Evolutionary conservation across 1,140 invertebrate genomes (phyloP), one percentile per base, ranked within the genome.

Genomic region (Psix sp.): DNA sequence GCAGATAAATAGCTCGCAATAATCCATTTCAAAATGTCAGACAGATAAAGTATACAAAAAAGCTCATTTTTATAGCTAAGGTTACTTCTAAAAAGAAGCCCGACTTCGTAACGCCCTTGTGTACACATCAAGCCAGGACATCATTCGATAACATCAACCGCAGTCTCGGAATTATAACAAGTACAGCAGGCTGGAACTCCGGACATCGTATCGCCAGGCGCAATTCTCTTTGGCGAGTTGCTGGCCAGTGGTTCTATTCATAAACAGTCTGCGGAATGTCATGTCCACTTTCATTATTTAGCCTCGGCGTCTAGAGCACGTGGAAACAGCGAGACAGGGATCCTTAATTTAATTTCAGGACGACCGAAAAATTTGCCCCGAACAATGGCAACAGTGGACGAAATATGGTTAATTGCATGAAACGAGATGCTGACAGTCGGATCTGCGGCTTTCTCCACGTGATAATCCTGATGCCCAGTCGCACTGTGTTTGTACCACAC

Each of bases 391-490:
- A 51, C 63, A 26, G 39, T 54, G 48, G 51, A 67, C 63, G 68
- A 72, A 59, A 72, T 65, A 72, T 59, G 49, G 68, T 63, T 72
- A 72, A 72, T 72, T 72, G 68, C 38, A 24, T 26, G 38, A 63
- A 71, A 71, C 67, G 43, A 72, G 68, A 59, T 42, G 45, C 59
- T 63, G 59, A 72, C 68, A 72, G 45, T 52, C 51, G 56, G 66
- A 70, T 62, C 48, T 70, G 66, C 21, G 65, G 66, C 56, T 70
- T 70, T 18, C 66, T 70, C 56, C 33, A 49, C 31, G 56, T 48
- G 62, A 62, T 70, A 70, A 70, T 70, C 56, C 56, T 48, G 26
- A 60, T 51, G 48, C 39, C 52, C 16, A 11, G 11, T 45, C 31
- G 26, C 39, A 21, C 42, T 14, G 49, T 17, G 62, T 43, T 52